Evolutionary conservation across 2,888 invertebrate species (phyloP), one percentile per base, ranked within the genome.

Genomic region (Amiota communis): DNA sequence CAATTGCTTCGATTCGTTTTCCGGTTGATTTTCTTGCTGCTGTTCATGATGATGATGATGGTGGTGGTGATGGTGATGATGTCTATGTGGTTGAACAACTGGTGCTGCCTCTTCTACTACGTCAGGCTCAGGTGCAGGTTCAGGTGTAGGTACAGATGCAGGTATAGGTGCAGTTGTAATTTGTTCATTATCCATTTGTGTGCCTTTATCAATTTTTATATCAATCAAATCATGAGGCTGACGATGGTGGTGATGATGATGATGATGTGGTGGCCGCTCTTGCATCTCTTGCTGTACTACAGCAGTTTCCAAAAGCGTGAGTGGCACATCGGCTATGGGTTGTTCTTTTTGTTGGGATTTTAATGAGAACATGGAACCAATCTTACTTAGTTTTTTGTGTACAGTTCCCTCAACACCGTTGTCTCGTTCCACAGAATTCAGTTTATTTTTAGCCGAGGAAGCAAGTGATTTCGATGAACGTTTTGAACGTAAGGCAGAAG

Each of bases 341-440:
- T 53, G 20, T 65, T n/a, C 17, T 48, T 82, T 74, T 47, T 80
- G 84, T 1, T 81, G 76, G 0, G 89, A 88, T 46, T 87, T 88
- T 0, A 88, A 51, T 1, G 89, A 89, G 72, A 89, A 88, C 81
- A 89, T 86, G 0, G 89, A 88, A 36, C 89, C 87, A 61, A 89
- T 88, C 73, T 88, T 89, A 57, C 83, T 80, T 0, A 88, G 67
- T 48, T 79, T 87, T 8, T 85, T 86, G 48, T 87, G 88, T 0
- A 88, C 84, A 0, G 86, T 86, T 49, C 79, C 80, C 57, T 81
- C 79, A 6, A 77, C 78, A 59, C 84, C 87, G 36, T 36, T 6
- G 8, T 36, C 36, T 70, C 78, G 82, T 10, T 84, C 79, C 8
- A 74, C 80, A 2, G 78, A 80, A 68, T 85, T 88, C 63, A 83